phyloP scores from a whole-genome alignment of 2,797 vertebrate genomes.

The Acanthurus tractus region DNA sequence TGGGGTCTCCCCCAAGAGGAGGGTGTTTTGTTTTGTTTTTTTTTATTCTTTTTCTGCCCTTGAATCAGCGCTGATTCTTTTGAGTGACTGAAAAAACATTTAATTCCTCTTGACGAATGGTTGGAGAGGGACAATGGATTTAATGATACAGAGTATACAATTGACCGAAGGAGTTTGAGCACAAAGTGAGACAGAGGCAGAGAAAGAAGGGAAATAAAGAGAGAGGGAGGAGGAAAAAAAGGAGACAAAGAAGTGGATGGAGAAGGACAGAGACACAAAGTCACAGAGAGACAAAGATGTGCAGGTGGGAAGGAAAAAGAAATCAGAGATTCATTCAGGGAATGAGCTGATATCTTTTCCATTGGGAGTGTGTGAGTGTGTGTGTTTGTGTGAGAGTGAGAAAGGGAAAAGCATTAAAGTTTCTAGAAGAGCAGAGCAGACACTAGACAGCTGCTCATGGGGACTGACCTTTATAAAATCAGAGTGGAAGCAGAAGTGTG shows the following conservation, averaged over 20 bases:
- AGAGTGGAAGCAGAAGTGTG: constrained; percentile 51
- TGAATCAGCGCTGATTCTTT: constrained; percentile 20
- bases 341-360: constrained; percentile 43
- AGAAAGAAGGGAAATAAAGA: background rate
- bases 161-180: constrained; percentile 7
- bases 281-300: constrained; percentile 23
- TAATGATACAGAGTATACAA: constrained; percentile 7
- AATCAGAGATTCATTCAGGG: constrained; percentile 65
- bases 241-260: too few relatives aligned
- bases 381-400: background rate
- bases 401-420: constrained; percentile 51
- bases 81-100: constrained; percentile 10
- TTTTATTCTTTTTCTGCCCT: background rate
- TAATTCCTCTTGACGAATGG: constrained; percentile 18
- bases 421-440: constrained; percentile 55
- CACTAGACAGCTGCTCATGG: constrained; percentile 62
- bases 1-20: background rate
- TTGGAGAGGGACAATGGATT: constrained; percentile 9
- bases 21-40: background rate
- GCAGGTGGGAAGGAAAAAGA: constrained; percentile 17
- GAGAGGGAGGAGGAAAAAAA: too few relatives aligned
- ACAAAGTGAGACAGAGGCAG: constrained; percentile 13
- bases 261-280: background rate
- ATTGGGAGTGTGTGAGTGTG: constrained; percentile 28
- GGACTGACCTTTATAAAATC: constrained; percentile 76